Percentiles rank a stretch among this genome's conserved stretches.
Evolutionary conservation across 2,113 vertebrate genomes (phyloP).

Genomic region (Athene cunicularia): DNA sequence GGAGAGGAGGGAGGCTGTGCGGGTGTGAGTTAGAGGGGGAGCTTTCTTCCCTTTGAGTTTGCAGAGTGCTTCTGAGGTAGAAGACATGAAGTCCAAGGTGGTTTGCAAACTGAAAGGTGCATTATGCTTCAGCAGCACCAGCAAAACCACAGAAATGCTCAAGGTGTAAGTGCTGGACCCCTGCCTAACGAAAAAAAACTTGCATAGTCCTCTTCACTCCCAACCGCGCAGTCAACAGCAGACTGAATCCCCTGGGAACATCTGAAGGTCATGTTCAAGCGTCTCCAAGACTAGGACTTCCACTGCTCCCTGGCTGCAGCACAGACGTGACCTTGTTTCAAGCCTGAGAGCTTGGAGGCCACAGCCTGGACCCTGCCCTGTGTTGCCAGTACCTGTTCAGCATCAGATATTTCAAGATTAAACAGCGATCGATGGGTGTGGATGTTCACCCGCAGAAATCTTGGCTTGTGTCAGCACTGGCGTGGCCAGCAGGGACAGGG

Average conservation of each 20-base stretch:
- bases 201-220: not conserved
- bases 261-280: not conserved
- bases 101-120: not conserved
- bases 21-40: not conserved
- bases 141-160: not conserved
- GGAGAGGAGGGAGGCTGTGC: not conserved
- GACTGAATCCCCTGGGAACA: not conserved
- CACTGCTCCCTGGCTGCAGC: not conserved
- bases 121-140: not conserved
- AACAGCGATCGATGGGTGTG: fast-evolving
- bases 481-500: too few species aligned
- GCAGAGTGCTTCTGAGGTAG: not conserved
- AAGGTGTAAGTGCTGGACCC: not conserved
- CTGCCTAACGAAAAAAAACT: not conserved
- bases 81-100: not conserved
- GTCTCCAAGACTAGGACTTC: not conserved
- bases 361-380: not conserved
- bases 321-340: not conserved
- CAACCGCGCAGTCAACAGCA: not conserved
- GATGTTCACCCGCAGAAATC: not conserved
- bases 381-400: not conserved
- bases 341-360: not conserved
- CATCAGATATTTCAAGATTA: fast-evolving
- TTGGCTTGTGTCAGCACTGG: too few species aligned
- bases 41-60: not conserved